Base-by-base conservation (phyloP, 2,888 invertebrate genomes). In the Lithodes maja region DNA sequence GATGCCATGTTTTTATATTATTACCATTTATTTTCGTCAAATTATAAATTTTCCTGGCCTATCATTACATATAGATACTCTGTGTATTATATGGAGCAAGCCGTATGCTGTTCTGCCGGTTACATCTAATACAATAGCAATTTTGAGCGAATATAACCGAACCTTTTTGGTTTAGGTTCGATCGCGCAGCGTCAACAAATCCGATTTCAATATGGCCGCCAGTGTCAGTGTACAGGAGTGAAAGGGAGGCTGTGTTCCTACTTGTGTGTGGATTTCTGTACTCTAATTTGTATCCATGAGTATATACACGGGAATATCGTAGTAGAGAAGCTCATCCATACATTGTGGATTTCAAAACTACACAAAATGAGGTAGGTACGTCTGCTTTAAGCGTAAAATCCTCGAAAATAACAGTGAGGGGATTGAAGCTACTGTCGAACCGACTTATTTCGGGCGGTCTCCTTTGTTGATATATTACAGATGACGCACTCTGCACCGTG, bases 281-380 rank as follows among this genome's bases (percentile, higher is more conserved):
- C 83, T 75, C 83, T 83, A 83, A 83, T 74, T 75, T 74, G 75
- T 83, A 82, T 86, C 82, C 86, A 86, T 86, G 86, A 74, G 82
- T 80, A 74, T 86, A 52, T 82, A 82, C 82, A 75, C 86, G 61
- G 82, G 82, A 77, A 86, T 86, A 86, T 86, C 86, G 74, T 86
- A 86, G 86, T 81, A 81, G 74, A 81, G 81, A 86, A 71, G 55
- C 55, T 54, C 85, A 86, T 69, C 85, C 85, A 86, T 74, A 81
- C 86, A 86, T 74, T 75, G 71, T 86, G 86, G 86, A 86, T 81
- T 75, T 71, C 55, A 86, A 54, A 82, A 82, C 83, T 83, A 53
- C 86, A 82, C 86, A 86, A 86, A 82, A 86, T 86, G 86, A 86
- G 86, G 86, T 86, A 86, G 81, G 86, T 86, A 68, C 12, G 68